phyloP scores from a whole-genome alignment of 2,888 invertebrate species.

The Cartodere bifasciata region DNA sequence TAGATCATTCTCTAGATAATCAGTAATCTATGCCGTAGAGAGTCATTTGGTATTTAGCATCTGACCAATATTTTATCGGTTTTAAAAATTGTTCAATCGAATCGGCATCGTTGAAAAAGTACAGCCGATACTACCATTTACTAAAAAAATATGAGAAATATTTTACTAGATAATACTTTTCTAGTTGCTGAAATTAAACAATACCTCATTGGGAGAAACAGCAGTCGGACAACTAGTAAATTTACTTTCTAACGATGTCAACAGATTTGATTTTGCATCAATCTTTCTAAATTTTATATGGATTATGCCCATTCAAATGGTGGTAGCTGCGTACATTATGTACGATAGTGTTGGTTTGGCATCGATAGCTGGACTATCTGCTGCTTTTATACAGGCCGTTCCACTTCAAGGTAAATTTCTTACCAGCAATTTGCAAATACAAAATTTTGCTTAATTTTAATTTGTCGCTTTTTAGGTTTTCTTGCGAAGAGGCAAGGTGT shows the following conservation, averaged over 20 bases:
- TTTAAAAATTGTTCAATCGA: slow-evolving; percentile 16
- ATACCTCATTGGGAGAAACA: slow-evolving; percentile 63
- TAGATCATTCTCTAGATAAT: too few species aligned
- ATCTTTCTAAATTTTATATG: slow-evolving; percentile 63
- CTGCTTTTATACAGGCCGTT: slow-evolving; percentile 41
- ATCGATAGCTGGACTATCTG: slow-evolving; percentile 46
- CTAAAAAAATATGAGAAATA: too few species aligned
- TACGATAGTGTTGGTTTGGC: slow-evolving; percentile 42
- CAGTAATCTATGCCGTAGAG: too few species aligned
- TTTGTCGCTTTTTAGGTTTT: slow-evolving; percentile 31
- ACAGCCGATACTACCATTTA: not conserved
- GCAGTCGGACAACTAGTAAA: slow-evolving; percentile 76
- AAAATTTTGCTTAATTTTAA: not conserved
- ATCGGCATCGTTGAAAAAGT: not conserved
- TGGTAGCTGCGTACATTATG: slow-evolving; percentile 48
- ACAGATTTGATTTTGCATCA: slow-evolving; percentile 62
- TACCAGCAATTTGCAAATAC: not conserved
- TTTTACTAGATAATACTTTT: slow-evolving; percentile 14
- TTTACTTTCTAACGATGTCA: slow-evolving; percentile 74
- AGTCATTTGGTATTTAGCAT: too few species aligned
- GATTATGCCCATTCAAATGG: slow-evolving; percentile 65
- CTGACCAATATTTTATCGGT: slow-evolving; percentile 4
- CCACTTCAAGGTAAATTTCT: slow-evolving; percentile 38
- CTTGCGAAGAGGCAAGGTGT: slow-evolving; percentile 36
- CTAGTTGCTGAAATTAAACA: slow-evolving; percentile 49